A percentile compares a stretch with the other conserved stretches of the same genome.
Evolutionary conservation across 2,797 vertebrate species (phyloP).

Genomic region (Epinephelus coioides): DNA sequence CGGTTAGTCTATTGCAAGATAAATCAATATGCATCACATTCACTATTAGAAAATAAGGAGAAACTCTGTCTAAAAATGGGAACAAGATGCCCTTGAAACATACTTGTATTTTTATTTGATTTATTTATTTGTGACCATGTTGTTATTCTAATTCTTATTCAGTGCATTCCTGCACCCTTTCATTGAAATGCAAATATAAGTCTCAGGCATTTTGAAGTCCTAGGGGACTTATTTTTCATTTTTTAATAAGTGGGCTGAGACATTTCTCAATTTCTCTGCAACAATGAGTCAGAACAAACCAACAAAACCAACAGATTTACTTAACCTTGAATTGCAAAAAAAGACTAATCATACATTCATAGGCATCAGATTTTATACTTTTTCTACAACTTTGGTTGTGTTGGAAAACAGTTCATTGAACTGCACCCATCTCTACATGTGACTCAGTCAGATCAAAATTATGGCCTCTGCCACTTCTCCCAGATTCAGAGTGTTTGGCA

Average conservation of each 20-base stretch:
- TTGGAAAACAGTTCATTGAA: background rate
- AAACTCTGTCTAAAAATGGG: background rate
- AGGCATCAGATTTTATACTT: background rate
- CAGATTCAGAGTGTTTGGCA: background rate
- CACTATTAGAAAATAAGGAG: background rate
- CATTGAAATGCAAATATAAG: conserved; percentile 7
- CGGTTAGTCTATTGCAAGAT: background rate
- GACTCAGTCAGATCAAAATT: background rate
- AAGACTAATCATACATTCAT: background rate
- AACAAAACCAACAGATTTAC: background rate
- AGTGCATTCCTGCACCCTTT: background rate
- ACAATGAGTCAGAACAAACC: background rate
- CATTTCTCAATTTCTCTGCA: background rate
- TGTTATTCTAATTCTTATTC: background rate
- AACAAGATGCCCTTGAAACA: background rate
- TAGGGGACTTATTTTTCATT: background rate
- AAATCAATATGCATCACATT: background rate
- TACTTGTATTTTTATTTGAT: background rate
- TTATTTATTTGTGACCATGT: background rate
- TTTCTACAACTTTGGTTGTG: background rate
- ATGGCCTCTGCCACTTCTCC: background rate
- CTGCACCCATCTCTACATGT: background rate
- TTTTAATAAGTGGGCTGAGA: background rate
- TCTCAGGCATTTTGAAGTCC: background rate
- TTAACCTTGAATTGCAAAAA: background rate